phyloP scores from a whole-genome alignment of 2,888 invertebrate genomes.

The Xanthia icteritia region DNA sequence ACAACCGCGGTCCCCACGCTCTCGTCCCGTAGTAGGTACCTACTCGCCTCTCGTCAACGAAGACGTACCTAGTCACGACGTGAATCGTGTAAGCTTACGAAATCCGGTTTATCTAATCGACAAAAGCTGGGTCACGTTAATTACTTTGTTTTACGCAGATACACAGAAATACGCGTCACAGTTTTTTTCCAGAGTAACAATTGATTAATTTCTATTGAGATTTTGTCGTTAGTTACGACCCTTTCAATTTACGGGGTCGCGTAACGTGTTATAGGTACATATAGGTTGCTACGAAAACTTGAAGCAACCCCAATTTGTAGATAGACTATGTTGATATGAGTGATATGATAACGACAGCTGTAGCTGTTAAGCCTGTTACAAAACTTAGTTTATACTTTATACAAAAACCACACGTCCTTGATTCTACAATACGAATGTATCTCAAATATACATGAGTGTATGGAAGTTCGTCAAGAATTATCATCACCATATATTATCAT shows the following conservation, averaged over 20 bases:
- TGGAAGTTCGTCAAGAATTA: conserved; percentile 13
- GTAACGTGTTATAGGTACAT: neutral
- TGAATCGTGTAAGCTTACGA: conserved; percentile 49
- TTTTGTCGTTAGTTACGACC: neutral
- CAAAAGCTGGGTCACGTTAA: conserved; percentile 50
- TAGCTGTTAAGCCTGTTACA: neutral
- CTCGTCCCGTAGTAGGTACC: conserved; percentile 45
- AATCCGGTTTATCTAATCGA: conserved; percentile 62
- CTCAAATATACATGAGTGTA: neutral
- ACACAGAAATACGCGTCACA: conserved; percentile 4
- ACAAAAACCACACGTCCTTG: conserved; percentile 24
- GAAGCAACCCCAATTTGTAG: neutral
- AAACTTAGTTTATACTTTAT: neutral
- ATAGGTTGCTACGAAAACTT: neutral
- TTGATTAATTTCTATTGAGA: conserved; percentile 16
- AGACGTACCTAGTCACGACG: conserved; percentile 38
- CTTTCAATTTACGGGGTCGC: neutral
- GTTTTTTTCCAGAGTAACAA: conserved; percentile 35
- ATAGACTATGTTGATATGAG: neutral
- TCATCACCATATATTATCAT: conserved; percentile 50
- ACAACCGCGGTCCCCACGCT: conserved; percentile 77
- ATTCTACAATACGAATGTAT: conserved; percentile 5
- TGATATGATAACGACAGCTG: conserved; percentile 1
- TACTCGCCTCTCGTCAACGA: conserved; percentile 31
- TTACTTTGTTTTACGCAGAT: conserved; percentile 36